phyloP scores from a whole-genome alignment of 2,797 vertebrate genomes.

The Hozukius guyotensis region DNA sequence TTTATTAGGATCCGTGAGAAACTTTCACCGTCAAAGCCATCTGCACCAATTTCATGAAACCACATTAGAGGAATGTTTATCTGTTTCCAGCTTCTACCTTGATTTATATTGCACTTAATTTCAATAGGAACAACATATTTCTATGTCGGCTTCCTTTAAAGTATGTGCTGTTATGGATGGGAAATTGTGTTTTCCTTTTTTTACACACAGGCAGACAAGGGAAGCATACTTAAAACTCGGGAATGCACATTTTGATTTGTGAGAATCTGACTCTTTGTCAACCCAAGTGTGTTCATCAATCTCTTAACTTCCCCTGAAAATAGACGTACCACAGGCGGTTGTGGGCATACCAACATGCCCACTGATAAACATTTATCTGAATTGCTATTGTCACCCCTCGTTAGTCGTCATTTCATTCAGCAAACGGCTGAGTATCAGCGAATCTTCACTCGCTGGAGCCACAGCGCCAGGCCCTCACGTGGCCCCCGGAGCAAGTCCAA shows the following conservation, averaged over 20 bases:
- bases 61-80: conserved; percentile 46
- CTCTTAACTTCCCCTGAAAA: conserved; percentile 24
- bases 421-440: conserved; percentile 56
- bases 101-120: conserved; percentile 30
- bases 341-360: conserved; percentile 10
- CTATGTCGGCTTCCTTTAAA: not conserved
- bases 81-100: conserved; percentile 40
- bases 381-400: conserved; percentile 64
- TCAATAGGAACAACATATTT: conserved; percentile 13
- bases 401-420: conserved; percentile 60
- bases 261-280: conserved; percentile 31
- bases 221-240: not conserved
- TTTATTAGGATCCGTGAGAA: conserved; percentile 65
- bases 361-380: conserved; percentile 51
- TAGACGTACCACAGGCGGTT: conserved; percentile 9
- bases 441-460: conserved; percentile 47
- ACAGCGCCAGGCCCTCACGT: conserved; percentile 24
- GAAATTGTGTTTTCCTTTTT: not conserved
- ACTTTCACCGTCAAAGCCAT: conserved; percentile 46
- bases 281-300: conserved; percentile 27
- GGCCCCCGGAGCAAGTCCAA: conserved; percentile 56
- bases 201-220: not conserved
- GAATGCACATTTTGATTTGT: conserved; percentile 11
- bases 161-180: not conserved
- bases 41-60: conserved; percentile 49